Evolutionary conservation across 2,888 invertebrate species (phyloP).

Genomic region (Acrocera orbiculus): DNA sequence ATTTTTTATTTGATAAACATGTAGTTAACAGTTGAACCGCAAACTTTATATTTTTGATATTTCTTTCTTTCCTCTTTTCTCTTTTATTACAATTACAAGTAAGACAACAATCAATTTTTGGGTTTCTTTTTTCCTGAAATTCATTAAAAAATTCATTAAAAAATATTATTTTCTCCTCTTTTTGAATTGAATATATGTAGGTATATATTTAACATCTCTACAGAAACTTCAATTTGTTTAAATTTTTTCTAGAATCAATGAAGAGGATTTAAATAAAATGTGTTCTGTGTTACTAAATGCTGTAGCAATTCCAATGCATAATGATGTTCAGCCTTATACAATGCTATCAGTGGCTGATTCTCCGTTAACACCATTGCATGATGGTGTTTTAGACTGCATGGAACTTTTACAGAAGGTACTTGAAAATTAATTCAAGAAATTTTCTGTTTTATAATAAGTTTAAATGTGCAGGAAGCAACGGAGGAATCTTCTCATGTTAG

Average conservation of each 20-base stretch:
- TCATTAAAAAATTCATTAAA: too few relatives aligned
- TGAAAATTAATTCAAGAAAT: constrained; percentile 11
- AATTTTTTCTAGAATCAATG: constrained; percentile 20
- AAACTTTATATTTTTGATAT: too few relatives aligned
- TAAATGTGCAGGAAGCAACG: constrained; percentile 35
- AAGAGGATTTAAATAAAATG: constrained; percentile 57
- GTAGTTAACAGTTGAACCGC: too few relatives aligned
- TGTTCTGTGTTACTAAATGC: constrained; percentile 60
- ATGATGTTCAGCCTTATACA: constrained; percentile 62
- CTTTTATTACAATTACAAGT: too few relatives aligned
- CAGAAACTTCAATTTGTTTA: background rate
- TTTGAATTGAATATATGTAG: background rate
- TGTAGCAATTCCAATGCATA: constrained; percentile 62
- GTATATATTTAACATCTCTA: background rate
- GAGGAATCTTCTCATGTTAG: constrained; percentile 38
- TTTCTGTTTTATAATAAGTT: too few relatives aligned
- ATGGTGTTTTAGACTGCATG: constrained; percentile 69
- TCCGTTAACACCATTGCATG: constrained; percentile 64
- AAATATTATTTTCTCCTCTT: too few relatives aligned
- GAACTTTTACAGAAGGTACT: constrained; percentile 68
- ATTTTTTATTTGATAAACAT: too few relatives aligned
- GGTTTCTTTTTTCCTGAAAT: too few relatives aligned
- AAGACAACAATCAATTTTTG: too few relatives aligned
- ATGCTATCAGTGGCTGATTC: constrained; percentile 62
- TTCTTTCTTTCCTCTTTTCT: too few relatives aligned